Base-by-base conservation (phyloP, 2,888 invertebrate species). In the Oeneis ivallda region DNA sequence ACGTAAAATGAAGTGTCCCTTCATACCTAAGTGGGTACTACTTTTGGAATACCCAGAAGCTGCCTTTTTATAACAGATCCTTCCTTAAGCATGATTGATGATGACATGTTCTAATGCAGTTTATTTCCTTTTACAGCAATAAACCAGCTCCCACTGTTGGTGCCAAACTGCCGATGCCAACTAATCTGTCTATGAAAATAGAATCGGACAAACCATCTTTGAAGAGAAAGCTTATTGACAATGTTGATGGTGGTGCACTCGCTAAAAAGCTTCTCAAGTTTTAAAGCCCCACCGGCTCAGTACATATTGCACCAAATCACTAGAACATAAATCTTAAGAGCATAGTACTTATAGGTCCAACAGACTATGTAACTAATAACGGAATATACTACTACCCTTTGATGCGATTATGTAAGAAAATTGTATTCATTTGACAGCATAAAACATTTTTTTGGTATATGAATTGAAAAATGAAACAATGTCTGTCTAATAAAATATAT, bases 101-200 rank as follows among this genome's bases (percentile, higher is more conserved):
- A 95, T 52, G 97, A 98, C 79, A 94, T 96, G 32, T 17, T 41
- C 17, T 56, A 57, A 57, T 54, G 26, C 15, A 26, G 19, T 50
- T 26, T 19, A 4, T 37, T 52, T 39, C 19, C 43, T 2, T 65
- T 86, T 86, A 43, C 84, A 94, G 95, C 74, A 98, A 96, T 80
- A 96, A 96, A 82, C 99, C 98, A 4, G 94, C 96, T 7, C 98
- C 98, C 0, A 95, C 98, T 0, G 90, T 96, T 8, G 97, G 97
- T 1, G 86, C 93, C n/a, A 96, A 96, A 80, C 85, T 98, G 62
- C 98, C 98, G 0, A 91, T 96, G 79, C 97, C 97, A 1, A 92
- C 94, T 17, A 93, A 90, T 74, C 88, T 96, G 63, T 89, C 90
- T 71, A 94, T 17, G 17, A 47, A 93, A 80, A 86, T 93, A 58